Conservation (phyloP, 2,888 invertebrate species). For the Axea sp. region DNA sequence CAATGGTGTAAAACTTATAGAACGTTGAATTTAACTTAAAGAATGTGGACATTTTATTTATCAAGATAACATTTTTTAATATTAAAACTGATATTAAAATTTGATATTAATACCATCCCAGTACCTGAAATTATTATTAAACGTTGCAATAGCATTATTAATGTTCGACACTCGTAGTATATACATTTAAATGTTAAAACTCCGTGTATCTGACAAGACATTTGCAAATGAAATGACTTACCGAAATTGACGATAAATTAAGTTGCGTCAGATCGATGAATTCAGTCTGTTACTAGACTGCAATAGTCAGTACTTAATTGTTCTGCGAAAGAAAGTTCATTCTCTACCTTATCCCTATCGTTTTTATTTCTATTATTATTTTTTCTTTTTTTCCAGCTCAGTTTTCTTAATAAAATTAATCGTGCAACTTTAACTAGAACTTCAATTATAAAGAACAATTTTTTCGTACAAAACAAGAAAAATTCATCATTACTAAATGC, state of each 20-base stretch:
- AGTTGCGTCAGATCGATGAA: constrained; percentile 20
- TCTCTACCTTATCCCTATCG: background rate
- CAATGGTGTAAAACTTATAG: no score
- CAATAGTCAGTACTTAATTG: constrained; percentile 21
- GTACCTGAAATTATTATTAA: constrained; percentile 9
- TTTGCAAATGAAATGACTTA: constrained; percentile 14
- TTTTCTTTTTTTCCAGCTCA: no score
- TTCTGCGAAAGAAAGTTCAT: constrained; percentile 18
- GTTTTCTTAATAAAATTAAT: no score
- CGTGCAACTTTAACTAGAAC: no score
- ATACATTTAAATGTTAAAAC: constrained; percentile 8
- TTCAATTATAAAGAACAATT: background rate
- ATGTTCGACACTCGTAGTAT: background rate
- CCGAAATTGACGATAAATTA: constrained; percentile 21
- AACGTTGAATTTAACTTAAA: no score
- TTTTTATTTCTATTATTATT: constrained; percentile 8
- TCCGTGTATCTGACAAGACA: constrained; percentile 6
- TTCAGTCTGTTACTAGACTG: constrained; percentile 17
- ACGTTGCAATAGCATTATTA: background rate
- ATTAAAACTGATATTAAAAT: background rate
- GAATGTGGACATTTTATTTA: no score
- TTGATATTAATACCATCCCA: constrained; percentile 1
- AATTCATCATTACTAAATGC: background rate
- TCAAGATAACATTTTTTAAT: constrained; percentile 1
- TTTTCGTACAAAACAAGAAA: background rate